Evolutionary conservation across 2,113 vertebrate genomes (phyloP), one percentile per base, ranked within the genome.

Genomic region (Lutjanus erythropterus): DNA sequence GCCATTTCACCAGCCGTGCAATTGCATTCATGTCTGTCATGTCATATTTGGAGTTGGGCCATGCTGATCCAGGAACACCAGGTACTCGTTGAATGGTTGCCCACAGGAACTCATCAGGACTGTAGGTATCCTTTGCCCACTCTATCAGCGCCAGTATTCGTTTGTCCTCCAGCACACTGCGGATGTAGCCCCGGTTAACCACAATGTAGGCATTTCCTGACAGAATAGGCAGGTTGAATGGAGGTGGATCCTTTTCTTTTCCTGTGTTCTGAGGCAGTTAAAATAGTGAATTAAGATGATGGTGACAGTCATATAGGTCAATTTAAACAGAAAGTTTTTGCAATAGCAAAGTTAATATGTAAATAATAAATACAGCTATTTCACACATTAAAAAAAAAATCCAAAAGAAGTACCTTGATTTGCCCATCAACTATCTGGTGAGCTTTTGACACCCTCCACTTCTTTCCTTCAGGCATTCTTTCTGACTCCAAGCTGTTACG

Each of bases 81-180:
- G 96, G 94, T 1, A 97, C 95, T 85, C 97, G 94, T 41, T 98
- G 96, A 75, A 98, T 90, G 8, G 97, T 98, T 42, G 97, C 97
- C 97, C 97, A 99, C 29, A 98, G 70, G 27, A 95, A 95, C 83
- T 98, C 97, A 83, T 98, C 97, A 0, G 97, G 97, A 83, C 97
- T 97, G 67, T 95, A 97, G 0, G 97, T 96, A 75, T 99, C 97
- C 73, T 96, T 96, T 0, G 95, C 91, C 97, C 97, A 99, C 31
- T 96, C 93, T 4, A 96, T 93, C 44, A 99, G 94, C 6, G 81
- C 71, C 0, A 85, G 92, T 62, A 96, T 91, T 68, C 89, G 90
- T 2, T 84, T 50, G 82, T 95, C 93, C 84, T 95, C 72, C 29
- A 98, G 81, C 4, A 97, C 86, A 0, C 96, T 94, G 10, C 70